These are phyloP conservation scores for Eidolon dupreanum DNA, from an alignment of 2,797 vertebrate species.

Conservation along the genomic window DNA sequence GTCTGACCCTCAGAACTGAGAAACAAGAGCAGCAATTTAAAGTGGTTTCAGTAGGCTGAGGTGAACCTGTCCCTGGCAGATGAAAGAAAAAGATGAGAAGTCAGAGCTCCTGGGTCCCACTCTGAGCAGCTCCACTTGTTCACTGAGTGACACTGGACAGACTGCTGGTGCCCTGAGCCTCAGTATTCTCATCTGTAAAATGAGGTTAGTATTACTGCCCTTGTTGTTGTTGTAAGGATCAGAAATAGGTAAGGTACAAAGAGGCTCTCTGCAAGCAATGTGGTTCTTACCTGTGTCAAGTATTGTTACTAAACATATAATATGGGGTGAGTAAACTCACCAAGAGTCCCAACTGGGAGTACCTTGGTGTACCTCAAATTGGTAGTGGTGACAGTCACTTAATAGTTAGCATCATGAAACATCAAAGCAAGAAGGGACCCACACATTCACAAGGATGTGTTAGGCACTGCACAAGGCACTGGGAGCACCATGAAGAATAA, in stretches of 20 bases:
- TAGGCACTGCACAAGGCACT: not conserved
- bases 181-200: not conserved
- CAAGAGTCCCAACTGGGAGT: not conserved
- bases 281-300: not conserved
- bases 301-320: not conserved
- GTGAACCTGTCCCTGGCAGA: not conserved
- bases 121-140: fast-evolving
- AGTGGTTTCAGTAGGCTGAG: not conserved
- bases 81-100: not conserved
- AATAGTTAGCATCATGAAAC: not conserved
- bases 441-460: not conserved
- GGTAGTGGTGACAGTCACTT: not conserved
- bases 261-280: not conserved
- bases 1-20: not conserved
- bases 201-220: no score
- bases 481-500: not conserved
- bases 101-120: not conserved
- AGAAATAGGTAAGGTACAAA: not conserved
- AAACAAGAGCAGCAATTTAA: not conserved
- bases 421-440: not conserved
- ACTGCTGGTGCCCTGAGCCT: not conserved
- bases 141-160: not conserved
- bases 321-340: not conserved
- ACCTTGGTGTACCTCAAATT: not conserved
- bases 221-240: not conserved